Evolutionary conservation across 2,797 vertebrate species (phyloP).

Genomic region (Spheniscus humboldti): DNA sequence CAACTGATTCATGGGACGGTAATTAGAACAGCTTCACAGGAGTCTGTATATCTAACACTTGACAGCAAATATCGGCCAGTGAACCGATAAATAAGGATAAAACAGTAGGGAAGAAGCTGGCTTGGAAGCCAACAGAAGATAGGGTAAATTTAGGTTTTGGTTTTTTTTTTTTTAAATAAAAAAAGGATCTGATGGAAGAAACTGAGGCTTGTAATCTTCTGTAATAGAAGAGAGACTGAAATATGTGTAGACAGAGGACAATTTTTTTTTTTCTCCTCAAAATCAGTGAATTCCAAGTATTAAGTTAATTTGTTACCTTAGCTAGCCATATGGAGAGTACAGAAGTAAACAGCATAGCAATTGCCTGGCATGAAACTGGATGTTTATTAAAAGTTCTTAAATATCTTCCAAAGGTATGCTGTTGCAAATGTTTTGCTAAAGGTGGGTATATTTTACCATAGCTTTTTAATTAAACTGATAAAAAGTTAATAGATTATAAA

Average conservation of each 20-base stretch:
- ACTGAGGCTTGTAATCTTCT: neutral
- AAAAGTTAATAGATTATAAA: neutral
- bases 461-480: neutral
- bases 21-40: neutral
- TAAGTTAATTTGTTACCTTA: neutral
- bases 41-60: neutral
- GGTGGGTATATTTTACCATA: neutral
- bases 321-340: fast-evolving
- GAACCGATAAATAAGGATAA: neutral
- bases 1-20: neutral
- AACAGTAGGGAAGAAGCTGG: neutral
- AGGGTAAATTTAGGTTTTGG: neutral
- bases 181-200: neutral
- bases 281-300: neutral
- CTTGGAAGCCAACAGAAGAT: neutral
- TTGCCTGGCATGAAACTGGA: neutral
- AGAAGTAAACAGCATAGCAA: neutral
- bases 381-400: neutral
- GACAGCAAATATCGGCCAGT: neutral
- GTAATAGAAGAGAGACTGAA: neutral
- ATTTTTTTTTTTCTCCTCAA: neutral
- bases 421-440: neutral
- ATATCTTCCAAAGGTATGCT: neutral
- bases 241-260: neutral
- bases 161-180: neutral